Conservation (phyloP, 2,113 vertebrate genomes). For the Grammomys surdaster region DNA sequence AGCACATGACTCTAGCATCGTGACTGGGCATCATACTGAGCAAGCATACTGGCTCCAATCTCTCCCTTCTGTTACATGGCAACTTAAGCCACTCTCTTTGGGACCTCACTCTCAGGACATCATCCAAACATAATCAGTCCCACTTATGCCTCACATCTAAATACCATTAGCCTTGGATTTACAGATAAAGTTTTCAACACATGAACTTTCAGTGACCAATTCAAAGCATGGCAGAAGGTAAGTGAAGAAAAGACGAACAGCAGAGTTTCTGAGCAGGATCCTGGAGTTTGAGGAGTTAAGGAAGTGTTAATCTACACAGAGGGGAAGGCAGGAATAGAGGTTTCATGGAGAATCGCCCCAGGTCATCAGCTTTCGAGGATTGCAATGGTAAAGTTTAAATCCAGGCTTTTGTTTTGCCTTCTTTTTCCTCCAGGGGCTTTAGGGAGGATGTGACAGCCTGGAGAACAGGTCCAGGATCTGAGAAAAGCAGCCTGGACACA, state of each 20-base stretch:
- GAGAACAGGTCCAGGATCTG: neutral
- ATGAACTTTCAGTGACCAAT: neutral
- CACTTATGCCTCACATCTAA: neutral
- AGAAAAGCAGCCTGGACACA: neutral
- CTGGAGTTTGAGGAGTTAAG: neutral
- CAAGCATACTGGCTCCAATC: neutral
- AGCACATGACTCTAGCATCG: neutral
- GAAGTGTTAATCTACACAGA: neutral
- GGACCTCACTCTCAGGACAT: neutral
- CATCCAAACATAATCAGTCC: neutral
- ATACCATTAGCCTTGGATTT: neutral
- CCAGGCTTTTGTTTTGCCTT: neutral
- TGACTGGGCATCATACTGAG: no score
- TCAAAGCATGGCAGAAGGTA: neutral
- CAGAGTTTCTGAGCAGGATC: neutral
- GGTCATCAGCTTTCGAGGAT: neutral
- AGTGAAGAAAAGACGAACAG: neutral
- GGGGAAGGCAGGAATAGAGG: neutral
- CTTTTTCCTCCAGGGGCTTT: neutral
- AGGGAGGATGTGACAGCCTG: no score
- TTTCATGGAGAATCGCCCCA: neutral
- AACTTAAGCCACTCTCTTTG: neutral
- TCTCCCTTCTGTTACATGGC: neutral
- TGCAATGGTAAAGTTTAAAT: neutral
- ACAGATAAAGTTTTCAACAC: neutral